Evolutionary conservation across 37 sponge, comb jelly and placozoan genomes (phyloP), one percentile per base, ranked within the genome.

Genomic region (Beroe ovata): DNA sequence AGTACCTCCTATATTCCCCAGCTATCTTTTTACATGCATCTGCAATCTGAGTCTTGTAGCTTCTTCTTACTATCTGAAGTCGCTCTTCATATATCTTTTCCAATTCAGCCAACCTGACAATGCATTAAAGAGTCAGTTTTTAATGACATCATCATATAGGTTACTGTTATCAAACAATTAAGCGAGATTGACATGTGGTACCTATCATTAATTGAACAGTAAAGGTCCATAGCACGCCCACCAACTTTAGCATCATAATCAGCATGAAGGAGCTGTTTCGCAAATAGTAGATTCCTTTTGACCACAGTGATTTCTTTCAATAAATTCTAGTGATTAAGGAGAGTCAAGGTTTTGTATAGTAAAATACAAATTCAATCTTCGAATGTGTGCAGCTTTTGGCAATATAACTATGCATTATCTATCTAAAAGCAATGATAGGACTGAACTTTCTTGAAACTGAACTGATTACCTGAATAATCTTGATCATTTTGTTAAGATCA

Each of bases 1-100:
- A 77, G 28, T 77, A 77, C 22, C 54, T 30, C 41, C 28, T 39
- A 41, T 77, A 77, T 8, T 77, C 84, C 22, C 84, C 84, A n/a
- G 84, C 84, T 37, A 77, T 77, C 84, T 77, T 77, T 29, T 77
- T 77, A 77, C 84, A 77, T 22, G 84, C 84, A 77, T 77, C 84
- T 42, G 84, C 84, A 30, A 77, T 39, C 84, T 77, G 84, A 41
- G 84, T 77, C 38, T 77, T 77, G 54, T 42, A 77, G 28, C 47
- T 40, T 40, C 84, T 77, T 77, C 84, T 39, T 18, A 35, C 84
- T 40, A 77, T 36, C 22, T 36, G 21, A 8, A 77, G 20, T 36
- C 54, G 26, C 23, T 77, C 84, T 36, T 77, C 84, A 42, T 77
- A 77, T 6, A 77, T 6, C 28, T 77, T 77, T 42, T 77, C 84